These are phyloP conservation scores for Listrodromus nycthemerus DNA, from an alignment of 2,888 invertebrate genomes.

Conservation along the genomic window DNA sequence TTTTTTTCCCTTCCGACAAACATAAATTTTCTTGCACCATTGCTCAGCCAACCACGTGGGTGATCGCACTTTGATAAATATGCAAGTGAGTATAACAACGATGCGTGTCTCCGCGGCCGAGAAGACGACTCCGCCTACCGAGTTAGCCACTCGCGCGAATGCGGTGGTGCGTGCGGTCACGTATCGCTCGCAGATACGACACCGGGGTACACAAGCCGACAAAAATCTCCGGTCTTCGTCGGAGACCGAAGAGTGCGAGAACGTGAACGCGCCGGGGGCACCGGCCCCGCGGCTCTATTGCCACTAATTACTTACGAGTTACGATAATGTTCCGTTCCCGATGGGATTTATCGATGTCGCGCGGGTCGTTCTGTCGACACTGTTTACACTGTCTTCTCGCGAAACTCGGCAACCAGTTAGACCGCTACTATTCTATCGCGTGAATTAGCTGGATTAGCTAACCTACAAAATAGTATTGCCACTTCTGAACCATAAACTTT, in stretches of 20 bases:
- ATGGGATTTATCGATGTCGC: slow-evolving; percentile 62
- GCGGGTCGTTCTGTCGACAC: slow-evolving; percentile 31
- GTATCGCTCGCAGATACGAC: slow-evolving; percentile 69
- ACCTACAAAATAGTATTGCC: neutral
- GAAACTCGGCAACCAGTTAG: slow-evolving; percentile 18
- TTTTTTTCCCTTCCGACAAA: too few relatives aligned
- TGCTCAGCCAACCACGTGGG: slow-evolving; percentile 64
- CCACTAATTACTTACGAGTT: slow-evolving; percentile 70
- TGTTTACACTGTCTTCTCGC: slow-evolving; percentile 13
- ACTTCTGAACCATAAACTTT: neutral
- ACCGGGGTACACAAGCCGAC: slow-evolving; percentile 69
- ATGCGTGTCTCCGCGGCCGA: slow-evolving; percentile 70
- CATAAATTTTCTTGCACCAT: slow-evolving; percentile 12
- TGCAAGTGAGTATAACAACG: slow-evolving; percentile 72
- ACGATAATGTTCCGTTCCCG: slow-evolving; percentile 64
- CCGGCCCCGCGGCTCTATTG: slow-evolving; percentile 53
- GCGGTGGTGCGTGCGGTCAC: slow-evolving; percentile 74
- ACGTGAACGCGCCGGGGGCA: slow-evolving; percentile 20
- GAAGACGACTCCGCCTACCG: slow-evolving; percentile 75
- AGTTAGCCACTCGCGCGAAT: slow-evolving; percentile 73
- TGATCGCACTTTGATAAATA: slow-evolving; percentile 76
- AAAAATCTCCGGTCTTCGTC: slow-evolving; percentile 64
- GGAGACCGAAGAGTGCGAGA: slow-evolving; percentile 1
- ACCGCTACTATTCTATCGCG: slow-evolving; percentile 20
- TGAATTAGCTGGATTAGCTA: neutral